phyloP scores from a whole-genome alignment of 1,140 invertebrate genomes.

The Heliothis virescens region DNA sequence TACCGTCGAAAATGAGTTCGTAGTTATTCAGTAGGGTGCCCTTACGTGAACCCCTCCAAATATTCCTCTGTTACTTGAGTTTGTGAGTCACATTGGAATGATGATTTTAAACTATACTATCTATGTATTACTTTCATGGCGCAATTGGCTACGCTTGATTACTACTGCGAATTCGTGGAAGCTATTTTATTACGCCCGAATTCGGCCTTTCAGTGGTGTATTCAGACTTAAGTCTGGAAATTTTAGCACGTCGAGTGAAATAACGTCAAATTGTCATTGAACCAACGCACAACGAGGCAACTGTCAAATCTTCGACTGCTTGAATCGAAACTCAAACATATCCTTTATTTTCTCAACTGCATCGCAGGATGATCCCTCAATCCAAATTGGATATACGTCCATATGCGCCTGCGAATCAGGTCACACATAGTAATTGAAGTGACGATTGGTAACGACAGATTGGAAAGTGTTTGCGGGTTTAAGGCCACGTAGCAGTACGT shows the following conservation, averaged over 20 bases:
- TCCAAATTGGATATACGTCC: conserved; percentile 12
- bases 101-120: too few species aligned
- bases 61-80: background rate
- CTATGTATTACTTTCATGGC: too few species aligned
- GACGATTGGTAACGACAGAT: conserved; percentile 6
- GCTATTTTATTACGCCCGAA: too few species aligned
- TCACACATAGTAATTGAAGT: background rate
- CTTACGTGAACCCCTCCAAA: background rate
- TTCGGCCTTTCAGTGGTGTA: too few species aligned
- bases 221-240: too few species aligned
- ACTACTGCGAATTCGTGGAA: too few species aligned
- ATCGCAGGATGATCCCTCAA: conserved; percentile 1
- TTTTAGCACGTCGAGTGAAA: too few species aligned
- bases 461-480: conserved; percentile 20
- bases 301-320: too few species aligned
- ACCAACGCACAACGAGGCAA: too few species aligned
- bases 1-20: background rate
- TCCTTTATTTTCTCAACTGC: conserved; percentile 10
- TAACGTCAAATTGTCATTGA: too few species aligned
- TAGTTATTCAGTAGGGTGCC: background rate
- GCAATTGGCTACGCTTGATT: too few species aligned
- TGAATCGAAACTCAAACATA: too few species aligned
- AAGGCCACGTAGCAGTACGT: conserved; percentile 5
- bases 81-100: background rate
- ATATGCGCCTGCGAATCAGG: background rate